Evolutionary conservation across 2,797 vertebrate species (phyloP), one percentile per base, ranked within the genome.

Genomic region (Meda fulgida): DNA sequence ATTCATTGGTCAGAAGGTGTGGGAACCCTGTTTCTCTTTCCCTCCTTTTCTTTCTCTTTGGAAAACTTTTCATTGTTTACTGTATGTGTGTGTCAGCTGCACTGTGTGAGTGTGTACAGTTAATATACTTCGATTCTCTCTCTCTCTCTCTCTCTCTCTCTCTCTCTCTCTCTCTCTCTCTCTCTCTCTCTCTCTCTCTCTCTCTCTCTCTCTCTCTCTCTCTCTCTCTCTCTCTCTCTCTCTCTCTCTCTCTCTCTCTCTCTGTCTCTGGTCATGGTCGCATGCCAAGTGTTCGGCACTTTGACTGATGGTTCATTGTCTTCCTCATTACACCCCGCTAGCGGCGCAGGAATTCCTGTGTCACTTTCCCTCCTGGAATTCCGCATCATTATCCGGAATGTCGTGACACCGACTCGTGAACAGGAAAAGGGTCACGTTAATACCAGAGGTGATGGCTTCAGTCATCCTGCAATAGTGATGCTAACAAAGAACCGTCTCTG

Each of bases 11-110:
- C 18, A 23, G 53, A 51, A 53, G 29, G 18, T 76, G 84, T 89
- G 89, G 83, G 76, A 90, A 88, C 87, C 84, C 70, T 78, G 60
- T 76, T 80, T 88, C 65, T 53, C 19, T 26, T 7, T 60, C 60
- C 13, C 48, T 63, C 26, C 26, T 14, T 16, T 63, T 63, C 51
- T 31, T 75, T 85, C 80, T 80, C 87, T 89, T 86, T 87, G 86
- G 87, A 66, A 80, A 76, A 19, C 14, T 46, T 43, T 72, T 19
- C 1, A 13, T 69, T 78, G 26, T 72, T 67, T 67, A 21, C 46
- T 77, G 48, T 86, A 18, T 46, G 29, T 78, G 53, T 70, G n/a
- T 65, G 80, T 72, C 31, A 58, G 55, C 55, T 23, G 55, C 55
- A 72, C 53, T 80, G 58, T 26, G 23, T 63, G 73, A 63, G 40